These are phyloP conservation scores for Mus musculus DNA, from an alignment of 2,113 vertebrate genomes.

Conservation along the genomic window GRCm39 chr16:96280001-96280500, in stretches of 20 bases:
- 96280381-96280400: not conserved
- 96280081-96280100: constrained; percentile 15
- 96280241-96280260: not conserved
- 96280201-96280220: not conserved
- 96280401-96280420: constrained; percentile 1
- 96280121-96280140: constrained; percentile 43
- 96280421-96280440: not conserved
- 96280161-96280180: constrained; percentile 68
- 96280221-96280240: not conserved
- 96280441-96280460: not conserved
- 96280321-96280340: constrained; percentile 7
- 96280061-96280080: constrained; percentile 57
- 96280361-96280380: not conserved
- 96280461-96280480: not conserved
- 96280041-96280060: constrained; percentile 63
- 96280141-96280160: constrained; percentile 56
- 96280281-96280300: not conserved
- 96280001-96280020: not conserved
- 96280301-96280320: constrained; percentile 20
- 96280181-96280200: constrained; percentile 25
- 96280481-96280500: accelerated
- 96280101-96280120: constrained; percentile 48
- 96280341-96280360: not conserved
- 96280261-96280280: not conserved
- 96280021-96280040: constrained; percentile 67